Base-by-base conservation (phyloP, 2,797 vertebrate species). In the Xiphophorus birchmanni region DNA sequence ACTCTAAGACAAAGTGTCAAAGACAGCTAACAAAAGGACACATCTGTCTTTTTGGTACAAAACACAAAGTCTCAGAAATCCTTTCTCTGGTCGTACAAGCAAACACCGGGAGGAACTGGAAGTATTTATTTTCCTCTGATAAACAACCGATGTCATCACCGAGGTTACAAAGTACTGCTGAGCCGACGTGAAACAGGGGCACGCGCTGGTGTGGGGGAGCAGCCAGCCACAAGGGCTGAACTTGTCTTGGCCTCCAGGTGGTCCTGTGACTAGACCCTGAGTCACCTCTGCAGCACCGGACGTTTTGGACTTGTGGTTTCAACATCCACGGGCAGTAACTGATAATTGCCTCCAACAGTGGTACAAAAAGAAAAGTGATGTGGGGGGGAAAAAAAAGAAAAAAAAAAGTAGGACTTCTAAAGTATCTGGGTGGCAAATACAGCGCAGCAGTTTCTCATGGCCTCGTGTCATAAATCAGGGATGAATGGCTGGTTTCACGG, bases 391-490 rank as follows among this genome's bases (percentile, higher is more conserved):
- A 32, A 67, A 76, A 56, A 82, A 87, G 2, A 32, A 32, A 32
- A 37, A 88, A 37, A 80, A 84, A 76, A 52, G 65, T 80, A 69
- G 4, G 32, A 77, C 76, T 80, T 75, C 83, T 84, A 74, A 74
- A 81, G 87, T 80, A 72, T 74, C 86, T 87, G 82, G 80, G 91
- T 86, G 89, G 85, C 81, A 83, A 52, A 80, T 86, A 91, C 83
- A 76, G 92, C 91, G 89, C 92, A 94, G 91, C 93, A 94, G 94
- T 90, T 94, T 91, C 89, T 91, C 74, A 44, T 76, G 87, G 84
- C 87, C 93, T 80, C 5, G 21, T 84, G 87, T 92, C 91, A 91
- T 95, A 94, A 94, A 95, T 95, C 92, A 93, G 87, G 42, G 60
- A 75, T 89, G 91, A 90, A 88, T 87, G 90, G 88, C 89, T 92